Evolutionary conservation across 2,797 vertebrate genomes (phyloP), one percentile per base, ranked within the genome.

Genomic region (Aselliscus stoliczkanus): DNA sequence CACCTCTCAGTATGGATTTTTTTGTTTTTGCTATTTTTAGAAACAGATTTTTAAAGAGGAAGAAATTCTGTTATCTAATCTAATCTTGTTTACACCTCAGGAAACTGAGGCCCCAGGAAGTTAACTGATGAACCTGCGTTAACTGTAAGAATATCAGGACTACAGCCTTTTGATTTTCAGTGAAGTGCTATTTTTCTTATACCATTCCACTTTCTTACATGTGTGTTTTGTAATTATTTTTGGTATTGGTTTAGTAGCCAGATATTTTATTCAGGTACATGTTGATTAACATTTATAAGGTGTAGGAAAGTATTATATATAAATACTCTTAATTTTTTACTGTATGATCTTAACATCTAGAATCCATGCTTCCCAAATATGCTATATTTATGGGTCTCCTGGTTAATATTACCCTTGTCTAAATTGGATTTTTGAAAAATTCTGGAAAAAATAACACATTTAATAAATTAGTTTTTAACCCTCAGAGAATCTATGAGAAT

Each of bases 21-120:
- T 56, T 54, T 27, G 4, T 25, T 77, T 13, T 84, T 86, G 50
- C 27, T 76, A 29, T 81, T 93, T 94, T 95, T 87, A 85, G 67
- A 81, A 62, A 88, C 52, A 90, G 39, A 47, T 88, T 70, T 92
- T 96, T 95, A 77, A 96, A 85, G 87, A 80, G 37, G 64, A 37
- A n/a, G 72, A 62, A 31, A 81, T 75, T 86, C 67, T 56, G 31
- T 86, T 76, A 39, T 58, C 29, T 76, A 79, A 75, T 83, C 21
- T 88, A 75, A 65, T 64, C 14, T 93, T 81, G 39, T 95, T 94
- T 88, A 95, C 18, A 88, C 23, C 60, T 81, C 58, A 94, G 75
- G 73, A 88, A 82, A 76, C 56, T 84, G 52, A 89, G n/a, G 15
- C 13, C 39, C 73, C 17, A 50, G n/a, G 62, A 90, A 93, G 44